Conservation (phyloP, 2,888 invertebrate genomes). For the Yponomeuta evonymella region DNA sequence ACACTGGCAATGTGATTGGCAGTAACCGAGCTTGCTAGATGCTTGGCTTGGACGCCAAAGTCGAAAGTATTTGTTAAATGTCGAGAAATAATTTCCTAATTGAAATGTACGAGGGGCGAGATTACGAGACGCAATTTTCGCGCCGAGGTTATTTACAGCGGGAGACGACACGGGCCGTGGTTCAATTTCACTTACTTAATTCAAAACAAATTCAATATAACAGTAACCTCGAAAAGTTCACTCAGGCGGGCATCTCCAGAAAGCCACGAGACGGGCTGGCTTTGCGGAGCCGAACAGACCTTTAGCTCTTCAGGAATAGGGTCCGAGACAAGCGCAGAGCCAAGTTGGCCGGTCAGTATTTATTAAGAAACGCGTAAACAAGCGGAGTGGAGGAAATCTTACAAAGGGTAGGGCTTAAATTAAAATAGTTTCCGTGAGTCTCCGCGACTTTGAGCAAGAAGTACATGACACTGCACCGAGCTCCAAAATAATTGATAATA, state of each 20-base stretch:
- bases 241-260: slow-evolving; percentile 18
- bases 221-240: slow-evolving; percentile 39
- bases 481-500: no score
- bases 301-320: background rate
- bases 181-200: slow-evolving; percentile 27
- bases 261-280: slow-evolving; percentile 2
- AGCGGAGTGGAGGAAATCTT: slow-evolving; percentile 42
- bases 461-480: slow-evolving; percentile 13
- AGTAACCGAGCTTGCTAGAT: background rate
- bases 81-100: background rate
- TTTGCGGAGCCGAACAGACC: background rate
- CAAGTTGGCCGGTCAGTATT: slow-evolving; percentile 31
- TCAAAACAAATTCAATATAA: slow-evolving; percentile 47
- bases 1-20: no score
- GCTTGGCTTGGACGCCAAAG: background rate
- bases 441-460: slow-evolving; percentile 16
- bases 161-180: background rate
- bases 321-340: background rate
- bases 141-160: background rate
- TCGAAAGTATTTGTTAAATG: background rate
- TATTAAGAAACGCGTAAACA: slow-evolving; percentile 56
- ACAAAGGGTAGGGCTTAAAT: slow-evolving; percentile 54
- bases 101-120: slow-evolving; percentile 1
- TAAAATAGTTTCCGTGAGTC: slow-evolving; percentile 53
- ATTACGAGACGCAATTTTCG: background rate